These are phyloP conservation scores for Cenopis cana DNA, from an alignment of 2,888 invertebrate genomes.

Conservation along the genomic window DNA sequence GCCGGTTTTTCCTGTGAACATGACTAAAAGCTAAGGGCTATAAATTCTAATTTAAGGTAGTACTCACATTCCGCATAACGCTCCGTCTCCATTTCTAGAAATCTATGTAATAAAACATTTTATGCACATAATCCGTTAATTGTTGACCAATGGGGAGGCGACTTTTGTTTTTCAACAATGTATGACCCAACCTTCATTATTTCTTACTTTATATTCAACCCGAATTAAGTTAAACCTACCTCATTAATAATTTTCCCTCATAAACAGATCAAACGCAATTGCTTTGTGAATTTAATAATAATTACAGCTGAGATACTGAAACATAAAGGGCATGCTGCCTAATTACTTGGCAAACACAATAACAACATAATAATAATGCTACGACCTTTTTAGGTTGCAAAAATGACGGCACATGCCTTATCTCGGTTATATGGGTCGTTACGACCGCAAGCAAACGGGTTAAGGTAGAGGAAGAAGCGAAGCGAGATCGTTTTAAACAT, in stretches of 20 bases:
- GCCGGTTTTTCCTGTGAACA: too few species aligned
- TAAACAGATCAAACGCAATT: conserved; percentile 17
- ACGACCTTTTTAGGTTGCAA: conserved; percentile 43
- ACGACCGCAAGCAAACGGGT: conserved; percentile 36
- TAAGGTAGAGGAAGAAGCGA: neutral
- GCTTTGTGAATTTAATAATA: conserved; percentile 18
- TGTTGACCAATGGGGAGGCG: too few species aligned
- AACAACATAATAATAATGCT: conserved; percentile 43
- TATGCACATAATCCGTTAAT: too few species aligned
- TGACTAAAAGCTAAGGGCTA: too few species aligned
- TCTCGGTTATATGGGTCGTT: conserved; percentile 51
- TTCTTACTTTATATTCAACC: neutral
- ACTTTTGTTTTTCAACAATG: too few species aligned
- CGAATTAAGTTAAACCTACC: neutral
- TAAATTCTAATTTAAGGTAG: too few species aligned
- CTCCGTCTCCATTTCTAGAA: too few species aligned
- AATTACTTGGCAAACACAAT: conserved; percentile 39
- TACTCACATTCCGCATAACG: too few species aligned
- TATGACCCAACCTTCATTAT: too few species aligned
- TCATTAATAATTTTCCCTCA: neutral
- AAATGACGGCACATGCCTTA: conserved; percentile 47
- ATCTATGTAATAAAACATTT: too few species aligned
- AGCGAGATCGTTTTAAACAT: neutral
- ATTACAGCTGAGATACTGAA: conserved; percentile 6
- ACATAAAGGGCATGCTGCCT: conserved; percentile 32